Conservation (phyloP, 2,113 vertebrate species). For the Mohoua ochrocephala region DNA sequence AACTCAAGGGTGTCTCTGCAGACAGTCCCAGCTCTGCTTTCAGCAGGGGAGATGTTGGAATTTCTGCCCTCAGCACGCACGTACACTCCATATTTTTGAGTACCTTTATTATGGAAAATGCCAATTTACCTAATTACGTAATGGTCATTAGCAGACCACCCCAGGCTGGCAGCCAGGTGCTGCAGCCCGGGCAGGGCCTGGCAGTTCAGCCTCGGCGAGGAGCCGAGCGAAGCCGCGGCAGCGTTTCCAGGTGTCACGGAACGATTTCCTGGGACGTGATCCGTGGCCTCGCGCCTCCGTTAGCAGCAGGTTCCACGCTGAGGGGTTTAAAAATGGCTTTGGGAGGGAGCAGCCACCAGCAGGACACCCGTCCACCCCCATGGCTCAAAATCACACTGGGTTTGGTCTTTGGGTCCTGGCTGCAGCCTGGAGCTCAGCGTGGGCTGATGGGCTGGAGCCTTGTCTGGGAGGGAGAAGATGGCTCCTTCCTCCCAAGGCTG, state of each 20-base stretch:
- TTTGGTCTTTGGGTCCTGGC: background rate
- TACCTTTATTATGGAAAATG: background rate
- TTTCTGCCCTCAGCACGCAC: background rate
- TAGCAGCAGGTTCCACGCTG: background rate
- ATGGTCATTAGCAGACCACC: background rate
- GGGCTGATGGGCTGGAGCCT: background rate
- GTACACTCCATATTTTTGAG: background rate
- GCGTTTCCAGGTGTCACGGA: background rate
- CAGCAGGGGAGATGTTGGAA: background rate
- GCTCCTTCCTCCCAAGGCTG: background rate
- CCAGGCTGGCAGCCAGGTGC: background rate
- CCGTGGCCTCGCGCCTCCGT: fast-evolving
- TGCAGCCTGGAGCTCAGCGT: background rate
- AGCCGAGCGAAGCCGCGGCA: background rate
- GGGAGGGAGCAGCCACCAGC: background rate
- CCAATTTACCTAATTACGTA: background rate
- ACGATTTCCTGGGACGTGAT: background rate
- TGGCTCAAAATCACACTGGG: background rate
- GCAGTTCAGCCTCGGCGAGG: background rate
- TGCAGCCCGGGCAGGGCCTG: background rate
- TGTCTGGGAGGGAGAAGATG: background rate
- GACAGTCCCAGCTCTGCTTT: background rate
- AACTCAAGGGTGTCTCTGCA: background rate
- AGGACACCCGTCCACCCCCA: background rate
- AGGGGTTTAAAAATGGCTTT: background rate